These are phyloP conservation scores for Phania funesta DNA, from an alignment of 2,888 invertebrate species.

Conservation along the genomic window DNA sequence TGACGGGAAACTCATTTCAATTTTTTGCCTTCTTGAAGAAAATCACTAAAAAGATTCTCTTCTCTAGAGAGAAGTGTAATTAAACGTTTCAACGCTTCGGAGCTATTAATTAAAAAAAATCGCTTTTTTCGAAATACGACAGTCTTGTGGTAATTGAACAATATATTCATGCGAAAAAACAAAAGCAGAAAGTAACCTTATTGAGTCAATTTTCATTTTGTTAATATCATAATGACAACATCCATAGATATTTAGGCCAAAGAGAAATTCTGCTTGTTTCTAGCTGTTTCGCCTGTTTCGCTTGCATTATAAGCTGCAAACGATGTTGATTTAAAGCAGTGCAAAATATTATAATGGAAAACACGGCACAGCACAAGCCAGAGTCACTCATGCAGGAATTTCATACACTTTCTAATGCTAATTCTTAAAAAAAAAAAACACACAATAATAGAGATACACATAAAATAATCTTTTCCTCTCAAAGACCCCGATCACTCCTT, in stretches of 20 bases:
- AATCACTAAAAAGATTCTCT: no score
- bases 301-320: conserved; percentile 42
- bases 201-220: conserved; percentile 60
- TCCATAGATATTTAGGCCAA: conserved; percentile 61
- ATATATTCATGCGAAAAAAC: no score
- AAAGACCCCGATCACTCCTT: not conserved
- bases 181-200: conserved; percentile 61
- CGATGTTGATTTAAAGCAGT: conserved; percentile 41
- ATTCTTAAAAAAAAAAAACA: conserved; percentile 41
- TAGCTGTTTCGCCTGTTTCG: not conserved
- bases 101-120: no score
- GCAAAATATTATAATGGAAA: conserved; percentile 47
- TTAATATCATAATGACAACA: conserved; percentile 65
- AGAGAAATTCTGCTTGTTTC: conserved; percentile 51
- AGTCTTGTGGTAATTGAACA: no score
- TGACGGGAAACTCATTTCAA: no score
- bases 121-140: no score
- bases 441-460: conserved; percentile 32
- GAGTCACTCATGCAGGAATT: conserved; percentile 61
- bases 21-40: no score
- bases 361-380: conserved; percentile 46
- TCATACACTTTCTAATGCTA: conserved; percentile 67
- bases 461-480: not conserved
- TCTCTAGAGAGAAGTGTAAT: no score
- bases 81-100: no score